phyloP scores from a whole-genome alignment of 53 echinoderm and acorn worm genomes.

The Paracentrotus lividus region DNA sequence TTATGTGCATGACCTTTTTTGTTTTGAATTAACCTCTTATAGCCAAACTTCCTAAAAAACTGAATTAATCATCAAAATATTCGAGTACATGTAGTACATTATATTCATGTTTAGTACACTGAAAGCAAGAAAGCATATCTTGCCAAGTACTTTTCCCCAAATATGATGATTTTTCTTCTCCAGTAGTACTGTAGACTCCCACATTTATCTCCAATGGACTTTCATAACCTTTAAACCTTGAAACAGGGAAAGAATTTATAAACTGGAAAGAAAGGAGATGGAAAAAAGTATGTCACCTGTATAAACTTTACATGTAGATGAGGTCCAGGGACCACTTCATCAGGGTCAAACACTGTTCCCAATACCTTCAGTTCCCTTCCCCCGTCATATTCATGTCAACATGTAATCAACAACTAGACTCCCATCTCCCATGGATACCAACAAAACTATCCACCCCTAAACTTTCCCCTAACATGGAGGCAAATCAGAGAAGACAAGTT shows the following conservation, averaged over 20 bases:
- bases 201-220: background rate
- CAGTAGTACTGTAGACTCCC: background rate
- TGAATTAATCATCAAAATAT: background rate
- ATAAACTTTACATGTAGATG: background rate
- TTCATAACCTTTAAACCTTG: background rate
- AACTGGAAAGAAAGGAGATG: background rate
- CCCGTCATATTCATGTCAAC: constrained; percentile 39
- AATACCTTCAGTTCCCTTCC: constrained; percentile 29
- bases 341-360: background rate
- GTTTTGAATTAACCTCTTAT: background rate
- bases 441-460: constrained; percentile 11
- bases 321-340: constrained; percentile 8
- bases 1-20: background rate
- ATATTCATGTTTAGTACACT: background rate
- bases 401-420: constrained; percentile 51
- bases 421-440: background rate
- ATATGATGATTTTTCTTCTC: background rate
- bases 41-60: background rate
- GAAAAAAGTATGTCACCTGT: background rate
- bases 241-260: background rate
- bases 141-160: background rate
- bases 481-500: background rate
- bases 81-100: background rate
- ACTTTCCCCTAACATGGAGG: background rate
- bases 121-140: background rate